Percentiles rank a stretch among this genome's conserved stretches.
Conservation (phyloP, 2,113 vertebrate genomes). For the Aythya baeri region DNA sequence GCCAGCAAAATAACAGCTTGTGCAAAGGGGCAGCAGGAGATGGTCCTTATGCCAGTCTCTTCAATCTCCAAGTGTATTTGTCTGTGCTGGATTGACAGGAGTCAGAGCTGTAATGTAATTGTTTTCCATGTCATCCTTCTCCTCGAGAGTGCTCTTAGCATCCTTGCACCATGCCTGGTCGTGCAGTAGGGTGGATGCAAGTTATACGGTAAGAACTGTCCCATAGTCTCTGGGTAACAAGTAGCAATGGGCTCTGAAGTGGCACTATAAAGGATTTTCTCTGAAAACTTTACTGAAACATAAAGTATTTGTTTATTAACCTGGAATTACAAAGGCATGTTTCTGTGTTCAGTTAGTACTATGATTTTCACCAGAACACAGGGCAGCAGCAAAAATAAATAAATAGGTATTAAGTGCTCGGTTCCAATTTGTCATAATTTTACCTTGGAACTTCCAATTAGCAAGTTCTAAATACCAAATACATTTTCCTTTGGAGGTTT, state of each 20-base stretch:
- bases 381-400: neutral
- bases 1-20: neutral
- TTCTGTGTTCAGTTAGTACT: neutral
- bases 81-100: neutral
- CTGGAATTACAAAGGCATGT: neutral
- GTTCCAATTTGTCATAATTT: neutral
- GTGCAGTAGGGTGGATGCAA: no score
- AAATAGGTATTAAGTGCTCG: neutral
- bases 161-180: no score
- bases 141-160: no score
- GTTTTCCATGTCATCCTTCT: no score
- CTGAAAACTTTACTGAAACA: neutral
- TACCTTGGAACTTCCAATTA: neutral
- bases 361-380: neutral
- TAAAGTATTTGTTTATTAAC: neutral
- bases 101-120: neutral
- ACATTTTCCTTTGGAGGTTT: accelerated
- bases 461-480: neutral
- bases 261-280: neutral
- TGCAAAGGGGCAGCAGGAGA: neutral
- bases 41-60: neutral
- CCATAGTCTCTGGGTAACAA: neutral
- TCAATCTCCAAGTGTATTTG: neutral
- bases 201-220: neutral
- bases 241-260: neutral